These are phyloP conservation scores for Venustoraphidia nigricollis DNA, from an alignment of 2,888 invertebrate genomes.

Conservation along the genomic window DNA sequence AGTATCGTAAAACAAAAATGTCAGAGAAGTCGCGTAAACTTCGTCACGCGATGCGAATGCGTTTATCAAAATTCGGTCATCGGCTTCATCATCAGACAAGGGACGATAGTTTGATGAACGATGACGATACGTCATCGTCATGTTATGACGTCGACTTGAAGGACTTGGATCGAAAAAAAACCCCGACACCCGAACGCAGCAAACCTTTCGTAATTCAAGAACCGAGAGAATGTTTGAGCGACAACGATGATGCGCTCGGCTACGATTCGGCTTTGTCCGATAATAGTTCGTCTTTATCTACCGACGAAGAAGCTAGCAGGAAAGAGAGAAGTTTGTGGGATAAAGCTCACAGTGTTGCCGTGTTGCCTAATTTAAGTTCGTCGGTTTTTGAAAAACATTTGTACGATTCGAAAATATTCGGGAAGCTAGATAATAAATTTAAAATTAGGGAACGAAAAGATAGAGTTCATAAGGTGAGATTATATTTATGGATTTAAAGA, in stretches of 20 bases:
- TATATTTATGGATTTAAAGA: neutral
- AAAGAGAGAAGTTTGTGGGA: neutral
- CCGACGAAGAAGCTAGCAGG: neutral
- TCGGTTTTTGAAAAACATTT: neutral
- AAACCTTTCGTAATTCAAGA: neutral
- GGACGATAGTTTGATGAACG: neutral
- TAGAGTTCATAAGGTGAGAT: conserved; percentile 42
- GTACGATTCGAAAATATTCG: conserved; percentile 23
- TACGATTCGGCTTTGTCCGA: neutral
- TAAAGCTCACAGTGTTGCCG: neutral
- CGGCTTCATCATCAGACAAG: neutral
- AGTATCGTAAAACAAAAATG: neutral
- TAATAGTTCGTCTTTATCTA: neutral
- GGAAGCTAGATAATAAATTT: conserved; percentile 33
- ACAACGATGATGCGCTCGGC: neutral
- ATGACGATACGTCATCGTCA: neutral
- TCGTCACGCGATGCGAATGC: neutral
- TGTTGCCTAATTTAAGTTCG: neutral
- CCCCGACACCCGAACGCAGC: neutral
- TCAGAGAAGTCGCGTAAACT: neutral
- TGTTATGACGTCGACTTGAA: neutral
- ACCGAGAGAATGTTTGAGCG: neutral
- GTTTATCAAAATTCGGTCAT: neutral
- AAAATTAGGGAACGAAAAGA: conserved; percentile 39
- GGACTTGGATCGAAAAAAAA: neutral